A percentile compares a stretch with the other conserved stretches of the same genome.
phyloP scores from a whole-genome alignment of 2,888 invertebrate genomes.

The Andrena fulva region DNA sequence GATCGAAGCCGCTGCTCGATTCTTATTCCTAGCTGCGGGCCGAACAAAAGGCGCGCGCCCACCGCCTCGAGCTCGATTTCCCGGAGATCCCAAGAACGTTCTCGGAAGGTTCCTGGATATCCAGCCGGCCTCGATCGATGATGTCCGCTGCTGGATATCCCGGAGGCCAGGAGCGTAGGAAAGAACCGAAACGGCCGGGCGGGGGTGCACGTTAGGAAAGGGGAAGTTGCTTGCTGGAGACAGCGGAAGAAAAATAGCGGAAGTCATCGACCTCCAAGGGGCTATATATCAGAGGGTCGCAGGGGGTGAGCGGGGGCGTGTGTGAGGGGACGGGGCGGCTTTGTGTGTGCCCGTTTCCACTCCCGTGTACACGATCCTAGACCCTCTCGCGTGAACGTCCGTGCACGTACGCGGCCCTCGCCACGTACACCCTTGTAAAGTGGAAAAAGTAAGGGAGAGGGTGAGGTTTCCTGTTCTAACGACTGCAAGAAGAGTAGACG shows the following conservation, averaged over 20 bases:
- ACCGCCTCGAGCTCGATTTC: slow-evolving; percentile 11
- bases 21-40: background rate
- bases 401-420: slow-evolving; percentile 34
- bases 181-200: slow-evolving; percentile 76
- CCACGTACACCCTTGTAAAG: slow-evolving; percentile 53
- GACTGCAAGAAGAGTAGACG: slow-evolving; percentile 63
- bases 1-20: slow-evolving; percentile 16
- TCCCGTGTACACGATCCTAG: slow-evolving; percentile 38
- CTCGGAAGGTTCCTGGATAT: slow-evolving; percentile 51
- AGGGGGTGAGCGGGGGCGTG: slow-evolving; percentile 67
- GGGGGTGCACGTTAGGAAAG: slow-evolving; percentile 77
- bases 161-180: slow-evolving; percentile 67
- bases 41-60: slow-evolving; percentile 26
- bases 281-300: slow-evolving; percentile 86
- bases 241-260: slow-evolving; percentile 88
- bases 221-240: slow-evolving; percentile 86
- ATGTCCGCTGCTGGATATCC: slow-evolving; percentile 74
- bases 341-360: slow-evolving; percentile 57
- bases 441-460: slow-evolving; percentile 72
- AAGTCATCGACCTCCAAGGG: slow-evolving; percentile 88
- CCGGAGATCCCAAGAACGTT: slow-evolving; percentile 53
- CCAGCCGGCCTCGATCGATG: slow-evolving; percentile 64
- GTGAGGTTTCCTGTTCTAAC: slow-evolving; percentile 46
- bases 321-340: slow-evolving; percentile 24
- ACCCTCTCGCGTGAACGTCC: slow-evolving; percentile 24